Base-by-base conservation (phyloP, 1,140 invertebrate genomes). In the Bicyclus anynana region DNA sequence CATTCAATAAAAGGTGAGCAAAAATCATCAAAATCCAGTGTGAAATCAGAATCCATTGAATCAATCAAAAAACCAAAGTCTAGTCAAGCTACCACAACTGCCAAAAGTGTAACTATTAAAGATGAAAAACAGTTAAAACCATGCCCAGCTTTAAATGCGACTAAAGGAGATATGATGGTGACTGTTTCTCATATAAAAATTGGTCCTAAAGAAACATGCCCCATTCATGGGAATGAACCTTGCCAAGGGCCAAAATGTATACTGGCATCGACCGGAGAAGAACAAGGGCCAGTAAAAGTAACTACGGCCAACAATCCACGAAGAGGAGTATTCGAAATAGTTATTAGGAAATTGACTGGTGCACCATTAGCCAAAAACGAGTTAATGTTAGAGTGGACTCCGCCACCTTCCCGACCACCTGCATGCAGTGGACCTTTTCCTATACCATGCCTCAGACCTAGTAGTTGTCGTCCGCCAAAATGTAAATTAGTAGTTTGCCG, bases 381-480 rank as follows among this genome's bases (percentile, higher is more conserved):
- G 64, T 61, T 87, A 13, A 79, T 86, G 75, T 55, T 87, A 50
- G 84, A 87, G 62, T 87, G 84, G 84, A 80, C 78, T 17, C 84
- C 82, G 17, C 83, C 84, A n/a, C 71, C 77, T 2, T 56, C 54
- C 6, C 68, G 71, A 4, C 60, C 71, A 13, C 62, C 65, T n/a
- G 62, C 72, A 5, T 82, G 80, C 52, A 52, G 51, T n/a, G 40
- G 46, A 20, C 64, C 73, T 2, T 81, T 67, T 60, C 50, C 72
- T 4, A 48, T 65, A 42, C 40, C 65, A 7, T 77, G 68, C 35
- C 18, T 63, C 18, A 20, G 61, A 10, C 50, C 71, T 26, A 49
- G 44, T 5, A 38, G 65, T 12, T 78, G 71, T 51, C 65, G 68
- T 12, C 70, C 74, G 37, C 55, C 71, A 13, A 84, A 74, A 60